phyloP scores from a whole-genome alignment of 1,140 invertebrate species.

The Holotrichia oblita region DNA sequence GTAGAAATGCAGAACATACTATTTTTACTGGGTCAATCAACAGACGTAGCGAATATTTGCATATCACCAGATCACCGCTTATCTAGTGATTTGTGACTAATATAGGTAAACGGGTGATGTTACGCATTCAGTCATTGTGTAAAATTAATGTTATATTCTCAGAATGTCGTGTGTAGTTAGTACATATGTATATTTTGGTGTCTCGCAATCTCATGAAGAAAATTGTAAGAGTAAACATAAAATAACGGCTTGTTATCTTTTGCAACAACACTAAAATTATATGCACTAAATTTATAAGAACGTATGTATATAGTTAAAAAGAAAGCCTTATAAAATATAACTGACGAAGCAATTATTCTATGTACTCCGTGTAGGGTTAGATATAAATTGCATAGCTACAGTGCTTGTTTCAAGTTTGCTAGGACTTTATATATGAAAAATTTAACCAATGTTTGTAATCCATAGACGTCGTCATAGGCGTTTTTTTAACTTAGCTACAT shows the following conservation, averaged over 20 bases:
- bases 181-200: background rate
- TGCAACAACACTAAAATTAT: no score
- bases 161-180: background rate
- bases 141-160: background rate
- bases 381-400: no score
- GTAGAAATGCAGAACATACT: conserved; percentile 5
- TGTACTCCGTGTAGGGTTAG: no score
- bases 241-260: background rate
- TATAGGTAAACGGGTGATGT: background rate
- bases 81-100: background rate
- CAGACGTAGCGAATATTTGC: background rate
- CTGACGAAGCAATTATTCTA: no score
- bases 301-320: no score
- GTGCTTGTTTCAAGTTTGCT: no score
- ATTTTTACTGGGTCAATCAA: background rate
- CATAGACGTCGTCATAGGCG: no score
- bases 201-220: background rate
- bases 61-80: background rate
- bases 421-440: no score
- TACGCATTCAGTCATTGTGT: background rate
- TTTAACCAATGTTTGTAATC: no score
- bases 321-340: no score
- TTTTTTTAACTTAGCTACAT: no score
- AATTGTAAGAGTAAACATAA: background rate
- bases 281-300: no score